Conservation (phyloP, 2,113 vertebrate genomes). For the Pelusios castaneus region DNA sequence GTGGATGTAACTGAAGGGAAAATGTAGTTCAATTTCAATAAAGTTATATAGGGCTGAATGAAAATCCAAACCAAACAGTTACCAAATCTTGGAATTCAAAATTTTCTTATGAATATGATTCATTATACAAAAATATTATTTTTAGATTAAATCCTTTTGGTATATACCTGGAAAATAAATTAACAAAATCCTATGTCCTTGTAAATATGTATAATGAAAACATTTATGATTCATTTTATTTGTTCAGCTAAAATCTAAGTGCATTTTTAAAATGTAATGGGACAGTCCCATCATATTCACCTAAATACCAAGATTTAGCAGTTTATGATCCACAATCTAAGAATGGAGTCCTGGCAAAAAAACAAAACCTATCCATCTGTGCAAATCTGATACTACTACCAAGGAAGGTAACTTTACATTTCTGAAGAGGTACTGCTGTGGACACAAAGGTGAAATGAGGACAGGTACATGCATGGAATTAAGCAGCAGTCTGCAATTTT, state of each 20-base stretch:
- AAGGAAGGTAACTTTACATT: too few species aligned
- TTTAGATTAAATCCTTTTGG: accelerated
- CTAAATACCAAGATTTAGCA: accelerated
- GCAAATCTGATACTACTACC: background rate
- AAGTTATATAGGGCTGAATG: background rate
- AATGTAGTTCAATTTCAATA: background rate
- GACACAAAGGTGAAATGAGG: background rate
- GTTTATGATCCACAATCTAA: background rate
- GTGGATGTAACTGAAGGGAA: background rate
- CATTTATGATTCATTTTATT: background rate
- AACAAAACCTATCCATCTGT: background rate
- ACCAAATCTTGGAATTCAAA: background rate
- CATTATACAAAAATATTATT: background rate
- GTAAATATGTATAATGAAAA: accelerated
- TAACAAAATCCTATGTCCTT: background rate
- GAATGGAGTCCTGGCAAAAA: background rate
- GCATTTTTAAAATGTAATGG: background rate
- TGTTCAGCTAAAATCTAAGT: background rate
- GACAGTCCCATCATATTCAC: accelerated
- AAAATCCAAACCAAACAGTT: background rate
- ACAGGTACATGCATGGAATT: background rate
- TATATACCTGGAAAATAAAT: background rate
- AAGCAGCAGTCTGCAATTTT: background rate
- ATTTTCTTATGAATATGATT: background rate
- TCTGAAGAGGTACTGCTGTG: background rate